A percentile compares a stretch with the other conserved stretches of the same genome.
phyloP scores from a whole-genome alignment of 2,888 invertebrate species.

The Pollenia labialis region DNA sequence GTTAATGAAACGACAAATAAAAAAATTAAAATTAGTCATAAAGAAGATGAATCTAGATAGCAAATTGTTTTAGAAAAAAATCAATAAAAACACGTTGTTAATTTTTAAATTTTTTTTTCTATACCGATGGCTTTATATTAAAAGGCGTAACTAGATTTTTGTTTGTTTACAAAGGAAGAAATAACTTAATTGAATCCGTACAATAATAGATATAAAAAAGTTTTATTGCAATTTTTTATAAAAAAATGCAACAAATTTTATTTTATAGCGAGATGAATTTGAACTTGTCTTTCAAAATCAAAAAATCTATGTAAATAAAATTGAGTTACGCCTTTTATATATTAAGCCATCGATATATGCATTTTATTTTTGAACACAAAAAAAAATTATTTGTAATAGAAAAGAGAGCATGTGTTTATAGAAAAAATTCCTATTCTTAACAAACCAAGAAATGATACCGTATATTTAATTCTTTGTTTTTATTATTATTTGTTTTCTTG shows the following conservation, averaged over 20 bases:
- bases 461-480: neutral
- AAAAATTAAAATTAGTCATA: neutral
- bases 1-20: slow-evolving; percentile 20
- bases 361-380: slow-evolving; percentile 54
- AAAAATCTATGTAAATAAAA: neutral
- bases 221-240: slow-evolving; percentile 9
- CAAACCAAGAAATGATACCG: neutral
- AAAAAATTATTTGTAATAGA: neutral
- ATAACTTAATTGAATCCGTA: too few species aligned
- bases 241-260: too few species aligned
- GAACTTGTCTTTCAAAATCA: slow-evolving; percentile 38
- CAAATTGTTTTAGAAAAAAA: slow-evolving; percentile 19
- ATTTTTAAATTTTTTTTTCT: slow-evolving; percentile 2
- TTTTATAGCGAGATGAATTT: too few species aligned
- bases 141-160: neutral
- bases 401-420: slow-evolving; percentile 37
- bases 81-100: slow-evolving; percentile 41
- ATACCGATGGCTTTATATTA: neutral
- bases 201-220: too few species aligned
- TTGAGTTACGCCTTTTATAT: too few species aligned
- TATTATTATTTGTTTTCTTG: too few species aligned
- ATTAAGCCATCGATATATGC: too few species aligned
- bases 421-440: slow-evolving; percentile 36
- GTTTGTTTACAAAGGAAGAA: neutral
- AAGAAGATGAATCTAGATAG: slow-evolving; percentile 66